Conservation (phyloP, 1,140 invertebrate species). For the Ruditapes philippinarum region DNA sequence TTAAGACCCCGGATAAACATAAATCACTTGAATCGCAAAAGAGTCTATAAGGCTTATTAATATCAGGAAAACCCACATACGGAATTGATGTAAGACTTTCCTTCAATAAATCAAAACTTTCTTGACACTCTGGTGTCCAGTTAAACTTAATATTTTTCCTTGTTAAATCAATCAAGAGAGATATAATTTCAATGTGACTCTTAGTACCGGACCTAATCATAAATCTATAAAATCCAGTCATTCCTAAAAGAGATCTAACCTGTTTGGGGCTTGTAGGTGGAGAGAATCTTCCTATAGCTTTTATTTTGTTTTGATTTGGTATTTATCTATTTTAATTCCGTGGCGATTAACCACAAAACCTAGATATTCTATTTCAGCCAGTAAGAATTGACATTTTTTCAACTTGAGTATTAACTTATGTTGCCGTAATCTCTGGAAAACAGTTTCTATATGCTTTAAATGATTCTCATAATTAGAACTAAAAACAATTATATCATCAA, state of each 20-base stretch:
- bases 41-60: conserved; percentile 50
- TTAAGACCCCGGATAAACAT: conserved; percentile 19
- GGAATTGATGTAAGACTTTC: conserved; percentile 24
- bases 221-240: conserved; percentile 55
- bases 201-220: conserved; percentile 67
- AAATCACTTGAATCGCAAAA: conserved; percentile 52
- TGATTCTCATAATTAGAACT: not conserved
- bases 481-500: not conserved
- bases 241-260: conserved; percentile 61
- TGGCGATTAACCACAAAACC: not conserved
- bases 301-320: conserved; percentile 16
- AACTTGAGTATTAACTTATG: conserved; percentile 38
- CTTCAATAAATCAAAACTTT: conserved; percentile 58
- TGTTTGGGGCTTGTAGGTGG: not conserved
- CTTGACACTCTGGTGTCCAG: conserved; percentile 43
- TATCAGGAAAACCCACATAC: conserved; percentile 33
- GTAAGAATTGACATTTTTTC: conserved; percentile 65
- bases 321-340: not conserved
- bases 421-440: not conserved
- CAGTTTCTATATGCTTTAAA: not conserved
- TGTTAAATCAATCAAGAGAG: conserved; percentile 56
- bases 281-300: conserved; percentile 6
- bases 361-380: not conserved
- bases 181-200: conserved; percentile 65
- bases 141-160: conserved; percentile 48